Evolutionary conservation across 2,113 vertebrate genomes (phyloP), one percentile per base, ranked within the genome.

Genomic region (Lepus timidus): DNA sequence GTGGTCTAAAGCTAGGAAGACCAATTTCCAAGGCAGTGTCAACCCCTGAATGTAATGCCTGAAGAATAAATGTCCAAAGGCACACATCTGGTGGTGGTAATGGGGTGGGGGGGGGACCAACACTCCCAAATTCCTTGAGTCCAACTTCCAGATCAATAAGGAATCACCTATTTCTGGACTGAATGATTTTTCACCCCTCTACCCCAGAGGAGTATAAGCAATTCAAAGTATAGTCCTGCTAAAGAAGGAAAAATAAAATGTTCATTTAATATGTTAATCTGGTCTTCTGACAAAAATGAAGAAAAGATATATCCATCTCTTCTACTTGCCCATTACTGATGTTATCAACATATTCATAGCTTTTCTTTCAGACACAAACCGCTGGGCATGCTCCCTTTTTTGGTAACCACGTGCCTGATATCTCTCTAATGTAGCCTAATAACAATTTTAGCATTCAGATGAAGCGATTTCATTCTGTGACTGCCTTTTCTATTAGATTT

Each of bases 371-470:
- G 98, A 96, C 85, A 85, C 98, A 98, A 98, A 98, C 98, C 98
- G 98, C 98, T 97, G 98, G 97, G 98, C 98, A 97, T 98, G 98
- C 97, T 98, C 98, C 98, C 97, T 98, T 98, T 98, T 98, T 98
- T 98, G 98, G 98, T 97, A 97, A 97, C 98, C 98, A 98, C 98
- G 98, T 98, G 98, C 98, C 97, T 94, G 71, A 98, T 98, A 97
- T 98, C 98, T 97, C 98, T 98, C 98, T 98, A 98, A 99, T 98
- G 98, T 98, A 98, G 98, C 98, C 98, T 99, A 99, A 99, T 99
- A 99, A 99, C 98, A 99, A 99, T 99, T 99, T 99, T 99, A 99
- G 98, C 98, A 99, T 99, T 99, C 99, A 99, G 98, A 99, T 99
- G 98, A 99, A 99, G 98, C 98, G 98, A 98, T 98, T 99, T 98